These are phyloP conservation scores for Cantharis lateralis DNA, from an alignment of 2,888 invertebrate genomes.

Conservation along the genomic window DNA sequence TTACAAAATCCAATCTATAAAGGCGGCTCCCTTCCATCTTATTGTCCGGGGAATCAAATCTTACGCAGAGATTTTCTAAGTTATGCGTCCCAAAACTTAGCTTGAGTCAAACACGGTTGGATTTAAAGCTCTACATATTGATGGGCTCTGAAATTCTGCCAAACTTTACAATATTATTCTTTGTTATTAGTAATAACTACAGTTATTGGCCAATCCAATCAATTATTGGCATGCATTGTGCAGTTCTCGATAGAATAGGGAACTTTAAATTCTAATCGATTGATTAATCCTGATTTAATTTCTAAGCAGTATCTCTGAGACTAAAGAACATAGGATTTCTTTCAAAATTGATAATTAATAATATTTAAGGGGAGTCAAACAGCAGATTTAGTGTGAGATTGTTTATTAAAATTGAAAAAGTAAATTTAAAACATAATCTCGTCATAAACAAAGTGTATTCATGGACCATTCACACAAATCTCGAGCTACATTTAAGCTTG, in stretches of 20 bases:
- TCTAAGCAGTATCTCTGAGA: too few relatives aligned
- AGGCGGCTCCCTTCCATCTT: conserved; percentile 10
- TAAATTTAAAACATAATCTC: conserved; percentile 9
- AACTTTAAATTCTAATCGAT: too few relatives aligned
- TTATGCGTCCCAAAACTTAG: conserved; percentile 24
- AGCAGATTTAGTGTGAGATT: too few relatives aligned
- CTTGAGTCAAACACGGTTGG: conserved; percentile 24
- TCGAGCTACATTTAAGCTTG: conserved; percentile 11
- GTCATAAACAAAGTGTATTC: conserved; percentile 12
- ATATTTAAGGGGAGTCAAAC: too few relatives aligned
- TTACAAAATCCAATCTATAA: conserved; percentile 30
- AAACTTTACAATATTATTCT: background rate
- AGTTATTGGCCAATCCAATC: background rate
- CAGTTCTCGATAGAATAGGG: too few relatives aligned
- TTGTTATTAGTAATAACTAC: background rate
- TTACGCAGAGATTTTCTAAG: conserved; percentile 22
- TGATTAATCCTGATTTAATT: too few relatives aligned
- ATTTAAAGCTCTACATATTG: conserved; percentile 32
- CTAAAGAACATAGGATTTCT: too few relatives aligned
- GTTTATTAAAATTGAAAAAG: background rate
- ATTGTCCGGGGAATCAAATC: conserved; percentile 29
- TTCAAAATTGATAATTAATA: too few relatives aligned
- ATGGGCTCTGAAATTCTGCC: conserved; percentile 12
- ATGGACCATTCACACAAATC: conserved; percentile 8
- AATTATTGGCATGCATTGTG: too few relatives aligned